These are phyloP conservation scores for Thomomys bottae DNA, from an alignment of 2,113 vertebrate genomes.

Conservation along the genomic window DNA sequence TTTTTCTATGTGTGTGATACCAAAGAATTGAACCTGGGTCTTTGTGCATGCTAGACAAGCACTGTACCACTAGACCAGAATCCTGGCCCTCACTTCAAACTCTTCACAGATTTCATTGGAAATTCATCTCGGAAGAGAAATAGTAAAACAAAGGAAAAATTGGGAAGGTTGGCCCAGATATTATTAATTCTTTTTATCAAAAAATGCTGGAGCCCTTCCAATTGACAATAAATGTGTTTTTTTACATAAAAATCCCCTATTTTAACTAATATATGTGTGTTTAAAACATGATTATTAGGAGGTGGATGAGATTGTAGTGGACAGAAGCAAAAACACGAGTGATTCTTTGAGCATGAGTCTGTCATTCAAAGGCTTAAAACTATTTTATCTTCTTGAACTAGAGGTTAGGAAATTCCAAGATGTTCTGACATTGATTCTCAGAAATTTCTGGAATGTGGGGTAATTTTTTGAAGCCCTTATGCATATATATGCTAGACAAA, in stretches of 20 bases:
- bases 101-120: background rate
- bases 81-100: too few relatives aligned
- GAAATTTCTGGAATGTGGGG: background rate
- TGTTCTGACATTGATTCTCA: background rate
- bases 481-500: background rate
- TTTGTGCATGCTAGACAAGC: too few relatives aligned
- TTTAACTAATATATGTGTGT: accelerated
- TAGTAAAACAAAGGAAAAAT: background rate
- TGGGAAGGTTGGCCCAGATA: accelerated
- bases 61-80: too few relatives aligned
- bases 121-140: background rate
- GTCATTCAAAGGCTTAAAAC: too few relatives aligned
- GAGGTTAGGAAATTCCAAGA: background rate
- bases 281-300: background rate
- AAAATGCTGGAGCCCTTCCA: too few relatives aligned
- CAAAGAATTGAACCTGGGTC: too few relatives aligned
- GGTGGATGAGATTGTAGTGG: too few relatives aligned
- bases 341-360: background rate
- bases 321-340: background rate
- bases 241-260: background rate
- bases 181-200: background rate
- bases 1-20: too few relatives aligned
- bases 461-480: background rate
- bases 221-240: background rate
- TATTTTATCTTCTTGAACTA: background rate